Conservation (phyloP, 2,888 invertebrate species). For the Rutpela maculata region DNA sequence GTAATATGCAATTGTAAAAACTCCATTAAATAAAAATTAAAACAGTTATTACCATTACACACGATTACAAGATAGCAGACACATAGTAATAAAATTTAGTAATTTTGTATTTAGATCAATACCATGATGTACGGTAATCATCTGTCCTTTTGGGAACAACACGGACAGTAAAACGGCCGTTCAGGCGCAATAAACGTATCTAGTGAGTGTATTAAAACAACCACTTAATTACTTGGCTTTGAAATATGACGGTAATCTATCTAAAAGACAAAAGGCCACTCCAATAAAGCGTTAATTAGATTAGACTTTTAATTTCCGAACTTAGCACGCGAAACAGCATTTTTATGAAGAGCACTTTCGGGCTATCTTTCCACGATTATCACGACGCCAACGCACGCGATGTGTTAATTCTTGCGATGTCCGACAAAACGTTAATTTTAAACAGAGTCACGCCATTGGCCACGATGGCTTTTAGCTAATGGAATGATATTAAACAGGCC, state of each 20-base stretch:
- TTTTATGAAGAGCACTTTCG: slow-evolving; percentile 66
- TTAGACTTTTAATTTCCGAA: slow-evolving; percentile 65
- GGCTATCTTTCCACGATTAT: slow-evolving; percentile 64
- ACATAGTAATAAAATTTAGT: slow-evolving; percentile 36
- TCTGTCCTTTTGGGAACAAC: slow-evolving; percentile 19
- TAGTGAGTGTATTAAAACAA: slow-evolving; percentile 57
- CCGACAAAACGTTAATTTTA: slow-evolving; percentile 71
- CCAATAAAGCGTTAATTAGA: slow-evolving; percentile 69
- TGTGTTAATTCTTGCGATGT: slow-evolving; percentile 69
- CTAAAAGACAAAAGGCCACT: slow-evolving; percentile 64
- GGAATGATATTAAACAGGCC: slow-evolving; percentile 69
- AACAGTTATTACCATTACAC: slow-evolving; percentile 31
- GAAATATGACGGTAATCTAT: slow-evolving; percentile 64
- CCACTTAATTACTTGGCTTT: slow-evolving; percentile 64
- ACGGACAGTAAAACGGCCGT: slow-evolving; percentile 26
- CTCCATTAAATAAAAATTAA: slow-evolving; percentile 36
- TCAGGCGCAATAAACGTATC: slow-evolving; percentile 46
- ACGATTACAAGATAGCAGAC: slow-evolving; percentile 36
- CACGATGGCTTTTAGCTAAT: slow-evolving; percentile 71
- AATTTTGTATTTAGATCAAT: slow-evolving; percentile 37
- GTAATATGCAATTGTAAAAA: slow-evolving; percentile 32
- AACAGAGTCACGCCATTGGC: slow-evolving; percentile 69
- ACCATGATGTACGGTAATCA: slow-evolving; percentile 28
- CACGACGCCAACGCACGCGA: slow-evolving; percentile 56
- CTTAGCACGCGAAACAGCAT: slow-evolving; percentile 65